Conservation (phyloP, 1,140 invertebrate genomes). For the Lasioglossum albipes region DNA sequence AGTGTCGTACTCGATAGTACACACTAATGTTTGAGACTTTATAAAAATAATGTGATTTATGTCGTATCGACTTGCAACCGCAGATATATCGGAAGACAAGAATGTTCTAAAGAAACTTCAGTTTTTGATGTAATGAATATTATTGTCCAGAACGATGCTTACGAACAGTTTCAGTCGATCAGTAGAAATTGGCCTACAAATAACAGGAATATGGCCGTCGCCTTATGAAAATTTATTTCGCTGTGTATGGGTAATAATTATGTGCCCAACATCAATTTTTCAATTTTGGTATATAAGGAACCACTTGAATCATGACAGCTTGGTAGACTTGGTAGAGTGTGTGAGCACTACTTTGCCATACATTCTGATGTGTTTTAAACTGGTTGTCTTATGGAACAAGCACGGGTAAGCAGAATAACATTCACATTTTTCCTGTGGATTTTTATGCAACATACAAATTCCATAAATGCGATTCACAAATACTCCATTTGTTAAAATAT, state of each 20-base stretch:
- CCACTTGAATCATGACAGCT: conserved; percentile 8
- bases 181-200: conserved; percentile 33
- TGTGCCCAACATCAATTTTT: conserved; percentile 32
- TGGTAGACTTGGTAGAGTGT: conserved; percentile 39
- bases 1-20: too few species aligned
- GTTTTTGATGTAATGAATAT: neutral
- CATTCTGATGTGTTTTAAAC: conserved; percentile 40
- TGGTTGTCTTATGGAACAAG: conserved; percentile 47
- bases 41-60: too few species aligned
- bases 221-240: conserved; percentile 17
- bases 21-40: too few species aligned
- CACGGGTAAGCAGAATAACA: conserved; percentile 26
- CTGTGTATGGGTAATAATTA: conserved; percentile 6
- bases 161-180: conserved; percentile 7
- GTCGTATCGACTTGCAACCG: too few species aligned
- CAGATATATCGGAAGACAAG: too few species aligned
- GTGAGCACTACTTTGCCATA: conserved; percentile 42
- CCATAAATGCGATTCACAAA: too few species aligned
- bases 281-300: conserved; percentile 45
- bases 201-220: conserved; percentile 49
- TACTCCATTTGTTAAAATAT: too few species aligned
- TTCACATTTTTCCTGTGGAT: too few species aligned
- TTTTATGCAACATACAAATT: too few species aligned
- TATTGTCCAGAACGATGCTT: neutral
- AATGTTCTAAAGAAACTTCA: neutral